Percentiles rank a stretch among this genome's conserved stretches.
These are phyloP conservation scores for Lasiurus borealis DNA, from an alignment of 2,113 vertebrate genomes.

Conservation along the genomic window DNA sequence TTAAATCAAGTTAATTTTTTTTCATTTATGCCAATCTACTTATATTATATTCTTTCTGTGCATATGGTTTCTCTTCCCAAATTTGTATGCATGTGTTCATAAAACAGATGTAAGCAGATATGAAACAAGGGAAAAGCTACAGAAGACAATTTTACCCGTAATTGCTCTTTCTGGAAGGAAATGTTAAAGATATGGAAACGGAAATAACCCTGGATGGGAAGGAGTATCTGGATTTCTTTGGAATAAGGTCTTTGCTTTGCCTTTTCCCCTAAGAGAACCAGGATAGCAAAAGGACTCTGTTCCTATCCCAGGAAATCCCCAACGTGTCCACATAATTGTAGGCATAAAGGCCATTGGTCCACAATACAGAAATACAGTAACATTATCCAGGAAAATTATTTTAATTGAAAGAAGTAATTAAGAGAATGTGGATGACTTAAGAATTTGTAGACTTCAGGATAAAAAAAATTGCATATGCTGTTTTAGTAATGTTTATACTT, in stretches of 20 bases:
- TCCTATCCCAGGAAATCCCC: not conserved
- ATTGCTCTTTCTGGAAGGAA: not conserved
- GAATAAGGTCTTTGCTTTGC: not conserved
- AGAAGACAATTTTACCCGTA: not conserved
- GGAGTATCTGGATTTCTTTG: not conserved
- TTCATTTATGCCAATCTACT: not conserved
- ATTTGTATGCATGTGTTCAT: not conserved
- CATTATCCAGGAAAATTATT: not conserved
- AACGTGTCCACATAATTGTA: not conserved
- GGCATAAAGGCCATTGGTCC: not conserved
- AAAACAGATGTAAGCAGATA: not conserved
- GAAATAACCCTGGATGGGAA: not conserved
- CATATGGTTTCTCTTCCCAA: not conserved
- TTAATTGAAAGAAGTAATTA: not conserved
- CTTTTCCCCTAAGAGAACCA: not conserved
- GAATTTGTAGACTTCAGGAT: not conserved
- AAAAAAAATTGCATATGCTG: not conserved
- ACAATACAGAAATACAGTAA: not conserved
- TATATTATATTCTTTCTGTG: not conserved
- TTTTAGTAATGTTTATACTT: not conserved
- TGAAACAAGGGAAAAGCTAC: not conserved
- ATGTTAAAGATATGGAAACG: not conserved
- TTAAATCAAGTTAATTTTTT: slow-evolving; percentile 1
- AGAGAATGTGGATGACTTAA: not conserved
- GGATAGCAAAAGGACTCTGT: not conserved